Evolutionary conservation across 2,888 invertebrate species (phyloP).

Genomic region (Andrena camellia): DNA sequence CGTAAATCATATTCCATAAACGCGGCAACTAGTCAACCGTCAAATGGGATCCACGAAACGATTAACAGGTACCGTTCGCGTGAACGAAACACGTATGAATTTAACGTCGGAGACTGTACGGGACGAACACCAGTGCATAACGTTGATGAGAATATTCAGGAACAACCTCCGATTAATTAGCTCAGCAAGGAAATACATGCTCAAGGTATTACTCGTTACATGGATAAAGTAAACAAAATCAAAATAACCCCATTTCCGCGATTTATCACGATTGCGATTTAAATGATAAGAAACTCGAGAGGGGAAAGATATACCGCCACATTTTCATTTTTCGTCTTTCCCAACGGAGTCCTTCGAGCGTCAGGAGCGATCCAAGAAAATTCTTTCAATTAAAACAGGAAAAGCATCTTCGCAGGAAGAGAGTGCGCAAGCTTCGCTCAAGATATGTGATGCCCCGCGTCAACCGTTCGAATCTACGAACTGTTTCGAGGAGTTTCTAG

Average conservation of each 20-base stretch:
- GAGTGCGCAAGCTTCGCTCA: not conserved
- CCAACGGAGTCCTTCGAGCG: not conserved
- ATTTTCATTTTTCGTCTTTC: not conserved
- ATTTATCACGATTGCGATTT: not conserved
- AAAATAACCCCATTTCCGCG: not conserved
- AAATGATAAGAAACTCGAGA: not conserved
- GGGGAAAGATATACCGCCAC: too few relatives aligned
- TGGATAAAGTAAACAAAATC: too few relatives aligned
- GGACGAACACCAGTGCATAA: not conserved
- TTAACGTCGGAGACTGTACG: not conserved
- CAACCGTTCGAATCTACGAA: slow-evolving; percentile 10
- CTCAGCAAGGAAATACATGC: not conserved
- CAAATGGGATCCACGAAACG: slow-evolving; percentile 31
- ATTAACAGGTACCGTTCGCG: slow-evolving; percentile 3
- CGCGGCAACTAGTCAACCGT: slow-evolving; percentile 50
- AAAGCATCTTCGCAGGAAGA: not conserved
- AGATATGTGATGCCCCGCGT: not conserved
- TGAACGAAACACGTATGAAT: not conserved
- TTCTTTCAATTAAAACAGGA: slow-evolving; percentile 3
- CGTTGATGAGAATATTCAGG: not conserved
- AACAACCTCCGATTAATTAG: not conserved
- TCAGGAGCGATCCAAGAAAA: not conserved
- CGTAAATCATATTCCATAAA: slow-evolving; percentile 63
- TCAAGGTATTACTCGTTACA: too few relatives aligned
- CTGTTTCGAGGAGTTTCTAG: slow-evolving; percentile 3